A percentile compares a stretch with the other conserved stretches of the same genome.
Evolutionary conservation across 2,888 invertebrate genomes (phyloP).

Genomic region (Phalangium opilio): DNA sequence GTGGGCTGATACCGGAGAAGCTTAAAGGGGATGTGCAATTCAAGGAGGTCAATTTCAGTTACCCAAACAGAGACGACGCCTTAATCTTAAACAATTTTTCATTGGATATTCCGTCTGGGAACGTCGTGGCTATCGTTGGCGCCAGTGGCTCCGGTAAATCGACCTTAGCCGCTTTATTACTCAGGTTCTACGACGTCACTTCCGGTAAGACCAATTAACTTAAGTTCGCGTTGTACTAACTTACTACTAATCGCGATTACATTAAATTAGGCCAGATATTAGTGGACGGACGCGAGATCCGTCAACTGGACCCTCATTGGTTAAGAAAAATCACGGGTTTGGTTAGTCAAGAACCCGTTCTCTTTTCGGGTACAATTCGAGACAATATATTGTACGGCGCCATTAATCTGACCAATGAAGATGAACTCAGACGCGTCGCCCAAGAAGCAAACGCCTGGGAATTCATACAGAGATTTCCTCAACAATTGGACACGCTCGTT

Average conservation of each 20-base stretch:
- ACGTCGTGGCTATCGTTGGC: constrained; percentile 70
- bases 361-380: constrained; percentile 76
- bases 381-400: constrained; percentile 81
- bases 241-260: too few species aligned
- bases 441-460: constrained; percentile 70
- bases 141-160: constrained; percentile 91
- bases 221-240: too few species aligned
- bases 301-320: constrained; percentile 62
- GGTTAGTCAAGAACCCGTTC: constrained; percentile 82
- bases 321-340: constrained; percentile 69
- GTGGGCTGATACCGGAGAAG: constrained; percentile 42
- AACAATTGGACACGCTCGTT: constrained; percentile 64
- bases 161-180: constrained; percentile 65
- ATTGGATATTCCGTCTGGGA: constrained; percentile 49
- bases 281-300: constrained; percentile 62
- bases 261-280: constrained; percentile 43
- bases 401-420: constrained; percentile 32
- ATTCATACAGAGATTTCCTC: constrained; percentile 44
- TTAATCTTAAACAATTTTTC: constrained; percentile 48
- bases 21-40: constrained; percentile 57
- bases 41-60: constrained; percentile 53
- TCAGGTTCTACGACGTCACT: constrained; percentile 64
- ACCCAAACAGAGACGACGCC: constrained; percentile 46
- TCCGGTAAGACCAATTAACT: neutral
- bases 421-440: constrained; percentile 41